A percentile compares a stretch with the other conserved stretches of the same genome.
Conservation (phyloP, 37 sponge, comb jelly and placozoan species). For the Petrosia ficiformis region DNA sequence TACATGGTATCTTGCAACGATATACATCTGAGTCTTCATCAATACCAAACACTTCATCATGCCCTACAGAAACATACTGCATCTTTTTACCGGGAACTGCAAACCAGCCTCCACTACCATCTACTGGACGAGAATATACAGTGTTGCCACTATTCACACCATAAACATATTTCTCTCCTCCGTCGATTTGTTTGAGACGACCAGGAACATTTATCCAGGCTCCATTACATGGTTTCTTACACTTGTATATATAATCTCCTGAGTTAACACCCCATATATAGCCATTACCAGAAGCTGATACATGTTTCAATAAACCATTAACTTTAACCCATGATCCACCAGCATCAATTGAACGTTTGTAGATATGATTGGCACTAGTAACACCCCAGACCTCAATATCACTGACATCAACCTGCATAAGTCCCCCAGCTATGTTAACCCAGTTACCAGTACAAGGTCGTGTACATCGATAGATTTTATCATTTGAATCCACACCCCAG, state of each 20-base stretch:
- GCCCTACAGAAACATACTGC: conserved; percentile 46
- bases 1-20: conserved; percentile 69
- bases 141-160: conserved; percentile 34
- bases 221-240: conserved; percentile 69
- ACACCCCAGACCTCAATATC: conserved; percentile 53
- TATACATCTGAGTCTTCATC: conserved; percentile 1
- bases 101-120: conserved; percentile 34
- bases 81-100: conserved; percentile 7
- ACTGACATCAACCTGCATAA: conserved; percentile 49
- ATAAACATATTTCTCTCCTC: conserved; percentile 41
- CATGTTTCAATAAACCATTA: conserved; percentile 37
- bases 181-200: conserved; percentile 48
- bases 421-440: conserved; percentile 17
- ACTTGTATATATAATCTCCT: conserved; percentile 47
- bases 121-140: conserved; percentile 10
- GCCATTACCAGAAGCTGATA: conserved; percentile 74
- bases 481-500: conserved; percentile 44
- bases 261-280: conserved; percentile 64
- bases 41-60: conserved; percentile 53
- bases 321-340: conserved; percentile 45
- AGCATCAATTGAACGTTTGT: conserved; percentile 45
- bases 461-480: conserved; percentile 34
- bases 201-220: conserved; percentile 28
- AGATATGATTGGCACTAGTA: conserved; percentile 6
- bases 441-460: conserved; percentile 42